Evolutionary conservation across 2,797 vertebrate genomes (phyloP).

Genomic region (Nannoperca australis): DNA sequence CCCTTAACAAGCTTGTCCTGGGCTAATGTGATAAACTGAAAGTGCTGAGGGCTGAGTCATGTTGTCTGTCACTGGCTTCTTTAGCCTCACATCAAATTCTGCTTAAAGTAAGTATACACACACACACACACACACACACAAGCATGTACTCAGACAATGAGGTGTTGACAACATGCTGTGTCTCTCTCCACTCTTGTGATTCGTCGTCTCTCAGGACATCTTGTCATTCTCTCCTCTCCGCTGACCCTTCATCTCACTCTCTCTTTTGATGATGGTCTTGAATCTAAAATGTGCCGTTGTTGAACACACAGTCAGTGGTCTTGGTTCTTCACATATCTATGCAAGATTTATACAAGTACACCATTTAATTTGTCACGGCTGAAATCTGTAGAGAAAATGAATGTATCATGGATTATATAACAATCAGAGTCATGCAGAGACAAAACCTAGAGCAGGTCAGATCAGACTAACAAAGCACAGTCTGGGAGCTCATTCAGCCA

Average conservation of each 20-base stretch:
- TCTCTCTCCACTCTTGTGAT: background rate
- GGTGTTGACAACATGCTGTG: background rate
- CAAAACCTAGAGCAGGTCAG: background rate
- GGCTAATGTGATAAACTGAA: slow-evolving; percentile 3
- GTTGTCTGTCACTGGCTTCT: background rate
- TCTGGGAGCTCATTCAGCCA: background rate
- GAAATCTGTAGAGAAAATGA: background rate
- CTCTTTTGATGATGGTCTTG: background rate
- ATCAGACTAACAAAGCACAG: background rate
- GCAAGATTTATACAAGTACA: background rate
- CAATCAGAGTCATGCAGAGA: background rate
- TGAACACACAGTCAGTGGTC: background rate
- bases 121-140: background rate
- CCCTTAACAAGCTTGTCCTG: background rate
- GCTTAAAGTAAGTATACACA: background rate
- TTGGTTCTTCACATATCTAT: background rate
- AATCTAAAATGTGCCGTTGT: background rate
- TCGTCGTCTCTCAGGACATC: background rate
- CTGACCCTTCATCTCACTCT: background rate
- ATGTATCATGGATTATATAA: background rate
- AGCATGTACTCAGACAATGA: background rate
- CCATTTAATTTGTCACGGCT: background rate
- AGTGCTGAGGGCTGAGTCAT: background rate
- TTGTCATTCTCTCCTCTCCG: no score
- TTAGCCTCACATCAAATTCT: background rate